Conservation (phyloP, 2,113 vertebrate species). For the Geococcyx californianus region DNA sequence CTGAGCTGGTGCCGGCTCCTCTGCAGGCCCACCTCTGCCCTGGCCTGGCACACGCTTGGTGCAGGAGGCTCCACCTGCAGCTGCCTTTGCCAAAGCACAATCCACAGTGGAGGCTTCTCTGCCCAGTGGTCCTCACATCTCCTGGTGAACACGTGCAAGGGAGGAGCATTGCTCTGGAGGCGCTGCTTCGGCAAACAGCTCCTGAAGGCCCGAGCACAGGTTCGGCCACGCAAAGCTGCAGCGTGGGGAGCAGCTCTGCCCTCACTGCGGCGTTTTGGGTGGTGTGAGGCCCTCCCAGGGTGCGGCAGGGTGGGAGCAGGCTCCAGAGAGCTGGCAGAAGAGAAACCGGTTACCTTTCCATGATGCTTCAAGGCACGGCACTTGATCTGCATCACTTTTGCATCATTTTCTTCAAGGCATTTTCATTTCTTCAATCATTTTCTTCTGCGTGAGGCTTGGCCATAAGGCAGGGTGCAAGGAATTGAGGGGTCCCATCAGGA, state of each 20-base stretch:
- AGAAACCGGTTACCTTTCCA: neutral
- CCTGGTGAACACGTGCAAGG: fast-evolving
- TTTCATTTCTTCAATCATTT: neutral
- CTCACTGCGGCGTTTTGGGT: neutral
- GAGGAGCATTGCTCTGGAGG: neutral
- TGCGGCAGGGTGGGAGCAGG: fast-evolving
- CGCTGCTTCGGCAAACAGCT: neutral
- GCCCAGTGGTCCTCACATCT: neutral
- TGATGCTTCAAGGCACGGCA: neutral
- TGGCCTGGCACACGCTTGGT: fast-evolving
- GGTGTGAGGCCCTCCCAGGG: fast-evolving
- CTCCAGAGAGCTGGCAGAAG: neutral
- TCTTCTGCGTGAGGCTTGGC: neutral
- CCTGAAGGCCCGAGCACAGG: neutral
- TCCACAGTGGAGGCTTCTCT: neutral
- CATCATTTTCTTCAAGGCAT: neutral
- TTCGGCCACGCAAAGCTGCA: neutral
- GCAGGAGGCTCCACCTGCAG: neutral
- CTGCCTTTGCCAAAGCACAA: neutral
- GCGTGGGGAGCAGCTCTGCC: neutral
- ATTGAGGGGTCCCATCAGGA: neutral
- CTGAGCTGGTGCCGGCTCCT: neutral
- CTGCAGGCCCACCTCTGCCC: neutral
- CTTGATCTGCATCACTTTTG: neutral
- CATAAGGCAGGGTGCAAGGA: neutral